Evolutionary conservation across 2,888 invertebrate species (phyloP).

Genomic region (Hirtodrosophila trivittata): DNA sequence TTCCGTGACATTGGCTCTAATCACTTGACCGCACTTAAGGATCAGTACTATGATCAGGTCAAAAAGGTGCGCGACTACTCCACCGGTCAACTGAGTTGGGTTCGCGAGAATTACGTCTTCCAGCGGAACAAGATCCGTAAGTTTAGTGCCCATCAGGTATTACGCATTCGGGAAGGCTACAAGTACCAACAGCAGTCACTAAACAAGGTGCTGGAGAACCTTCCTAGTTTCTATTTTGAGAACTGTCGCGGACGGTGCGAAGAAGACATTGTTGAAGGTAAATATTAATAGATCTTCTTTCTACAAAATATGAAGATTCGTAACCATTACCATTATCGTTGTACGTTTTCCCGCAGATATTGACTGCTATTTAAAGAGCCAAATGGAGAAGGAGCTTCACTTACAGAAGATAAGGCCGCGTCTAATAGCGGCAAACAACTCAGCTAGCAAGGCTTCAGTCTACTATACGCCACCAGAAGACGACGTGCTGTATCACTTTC

Average conservation of each 20-base stretch:
- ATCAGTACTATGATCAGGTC: constrained; percentile 97
- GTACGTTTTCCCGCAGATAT: constrained; percentile 69
- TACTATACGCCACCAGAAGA: constrained; percentile 90
- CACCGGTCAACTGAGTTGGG: constrained; percentile 94
- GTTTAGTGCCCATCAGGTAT: constrained; percentile 96
- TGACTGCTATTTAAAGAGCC: constrained; percentile 83
- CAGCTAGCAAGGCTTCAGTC: constrained; percentile 88
- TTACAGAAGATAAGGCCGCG: constrained; percentile 78
- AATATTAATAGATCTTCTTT: constrained; percentile 5
- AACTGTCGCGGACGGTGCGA: constrained; percentile 94
- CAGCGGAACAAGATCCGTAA: constrained; percentile 97
- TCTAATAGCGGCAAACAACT: constrained; percentile 76
- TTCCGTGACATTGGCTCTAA: constrained; percentile 96
- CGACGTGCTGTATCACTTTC: constrained; percentile 62
- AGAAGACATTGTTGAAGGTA: constrained; percentile 83
- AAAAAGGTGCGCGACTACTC: constrained; percentile 96
- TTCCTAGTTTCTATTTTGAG: constrained; percentile 95
- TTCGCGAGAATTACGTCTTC: constrained; percentile 97
- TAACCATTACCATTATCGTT: no score
- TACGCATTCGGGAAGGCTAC: constrained; percentile 95
- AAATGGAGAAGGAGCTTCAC: constrained; percentile 79
- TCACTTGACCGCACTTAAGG: constrained; percentile 92
- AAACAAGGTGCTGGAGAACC: constrained; percentile 96
- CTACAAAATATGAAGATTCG: no score
- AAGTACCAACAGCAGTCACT: constrained; percentile 98